phyloP scores from a whole-genome alignment of 2,797 vertebrate genomes.

The Sebastes itinus region DNA sequence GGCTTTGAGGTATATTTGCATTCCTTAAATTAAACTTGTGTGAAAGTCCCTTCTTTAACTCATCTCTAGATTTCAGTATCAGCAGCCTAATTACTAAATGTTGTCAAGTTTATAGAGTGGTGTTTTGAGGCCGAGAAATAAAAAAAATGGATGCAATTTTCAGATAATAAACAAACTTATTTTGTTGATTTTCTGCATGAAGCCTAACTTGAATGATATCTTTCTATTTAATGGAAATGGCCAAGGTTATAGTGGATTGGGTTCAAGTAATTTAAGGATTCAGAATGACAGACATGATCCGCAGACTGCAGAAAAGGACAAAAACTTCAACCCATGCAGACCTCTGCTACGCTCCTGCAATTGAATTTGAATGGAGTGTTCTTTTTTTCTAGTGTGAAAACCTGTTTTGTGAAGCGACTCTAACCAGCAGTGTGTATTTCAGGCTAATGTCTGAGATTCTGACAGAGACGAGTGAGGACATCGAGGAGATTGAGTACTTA shows the following conservation, averaged over 20 bases:
- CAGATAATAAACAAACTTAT: not conserved
- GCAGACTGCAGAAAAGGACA: not conserved
- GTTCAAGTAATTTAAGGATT: not conserved
- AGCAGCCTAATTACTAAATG: not conserved
- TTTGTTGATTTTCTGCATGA: not conserved
- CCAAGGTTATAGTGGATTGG: not conserved
- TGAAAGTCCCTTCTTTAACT: constrained; percentile 1
- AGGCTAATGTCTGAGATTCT: constrained; percentile 93
- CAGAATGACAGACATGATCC: not conserved
- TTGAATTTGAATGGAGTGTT: not conserved
- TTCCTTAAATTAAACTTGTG: constrained; percentile 24
- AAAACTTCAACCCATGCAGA: not conserved
- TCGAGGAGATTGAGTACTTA: constrained; percentile 96
- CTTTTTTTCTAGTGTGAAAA: not conserved
- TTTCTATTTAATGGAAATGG: not conserved
- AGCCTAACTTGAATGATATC: not conserved
- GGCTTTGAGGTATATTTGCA: constrained; percentile 21
- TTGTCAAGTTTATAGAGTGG: not conserved
- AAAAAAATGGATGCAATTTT: not conserved
- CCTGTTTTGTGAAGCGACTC: not conserved
- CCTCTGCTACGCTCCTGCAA: not conserved
- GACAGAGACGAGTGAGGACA: constrained; percentile 91
- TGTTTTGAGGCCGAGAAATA: not conserved
- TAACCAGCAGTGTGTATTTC: constrained; percentile 38
- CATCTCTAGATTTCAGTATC: not conserved